These are phyloP conservation scores for Hippopotamus amphibius DNA, from an alignment of 2,113 vertebrate genomes.

Conservation along the genomic window DNA sequence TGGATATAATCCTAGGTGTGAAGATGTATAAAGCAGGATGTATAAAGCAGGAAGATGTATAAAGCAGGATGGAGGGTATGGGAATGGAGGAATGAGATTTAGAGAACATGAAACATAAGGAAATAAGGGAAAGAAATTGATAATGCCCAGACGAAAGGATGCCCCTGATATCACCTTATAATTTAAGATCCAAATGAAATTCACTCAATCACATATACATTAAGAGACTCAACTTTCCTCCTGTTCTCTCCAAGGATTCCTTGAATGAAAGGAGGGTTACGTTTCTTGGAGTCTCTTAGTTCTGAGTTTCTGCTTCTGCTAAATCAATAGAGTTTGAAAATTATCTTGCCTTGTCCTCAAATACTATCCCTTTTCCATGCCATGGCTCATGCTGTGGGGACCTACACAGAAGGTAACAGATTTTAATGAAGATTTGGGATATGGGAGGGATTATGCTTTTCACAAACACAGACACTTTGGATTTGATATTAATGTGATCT, in stretches of 20 bases:
- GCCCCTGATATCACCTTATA: not conserved
- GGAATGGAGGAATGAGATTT: not conserved
- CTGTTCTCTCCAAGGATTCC: not conserved
- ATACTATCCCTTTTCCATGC: not conserved
- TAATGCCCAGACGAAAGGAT: not conserved
- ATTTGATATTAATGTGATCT: not conserved
- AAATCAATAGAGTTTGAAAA: conserved; percentile 27
- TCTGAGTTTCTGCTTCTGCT: not conserved
- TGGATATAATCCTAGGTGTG: not conserved
- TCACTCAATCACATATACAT: not conserved
- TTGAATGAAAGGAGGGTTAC: not conserved
- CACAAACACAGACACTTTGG: not conserved
- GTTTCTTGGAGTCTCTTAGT: not conserved
- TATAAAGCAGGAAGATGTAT: not conserved
- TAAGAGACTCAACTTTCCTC: not conserved
- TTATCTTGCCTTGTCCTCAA: not conserved
- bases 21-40: not conserved
- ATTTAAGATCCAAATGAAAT: not conserved
- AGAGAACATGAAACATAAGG: not conserved
- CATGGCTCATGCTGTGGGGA: not conserved
- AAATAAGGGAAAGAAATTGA: not conserved
- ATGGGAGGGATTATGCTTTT: not conserved
- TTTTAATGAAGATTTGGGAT: not conserved
- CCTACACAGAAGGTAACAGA: not conserved
- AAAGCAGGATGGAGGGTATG: not conserved